Evolutionary conservation across 1,140 invertebrate genomes (phyloP).

Genomic region (Hylaeus anthracinus): DNA sequence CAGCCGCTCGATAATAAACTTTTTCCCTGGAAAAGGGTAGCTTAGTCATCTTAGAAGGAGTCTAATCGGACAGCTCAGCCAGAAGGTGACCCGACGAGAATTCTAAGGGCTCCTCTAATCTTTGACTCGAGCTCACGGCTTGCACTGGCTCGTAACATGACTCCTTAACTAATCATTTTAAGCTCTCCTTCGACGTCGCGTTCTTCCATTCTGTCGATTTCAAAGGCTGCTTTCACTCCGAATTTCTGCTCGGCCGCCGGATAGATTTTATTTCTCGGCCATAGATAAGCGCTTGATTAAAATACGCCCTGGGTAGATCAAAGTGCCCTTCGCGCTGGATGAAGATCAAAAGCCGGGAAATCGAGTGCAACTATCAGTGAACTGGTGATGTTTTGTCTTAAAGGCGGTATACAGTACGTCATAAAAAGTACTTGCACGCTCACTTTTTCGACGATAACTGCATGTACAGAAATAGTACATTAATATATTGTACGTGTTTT

Average conservation of each 20-base stretch:
- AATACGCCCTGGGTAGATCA: not conserved
- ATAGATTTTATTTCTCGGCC: conserved; percentile 18
- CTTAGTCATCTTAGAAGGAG: conserved; percentile 62
- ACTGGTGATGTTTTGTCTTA: too few species aligned
- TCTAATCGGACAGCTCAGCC: not conserved
- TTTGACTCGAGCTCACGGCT: not conserved
- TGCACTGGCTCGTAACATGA: conserved; percentile 38
- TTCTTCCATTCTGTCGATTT: conserved; percentile 16
- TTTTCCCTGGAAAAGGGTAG: conserved; percentile 51
- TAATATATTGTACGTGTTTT: too few species aligned
- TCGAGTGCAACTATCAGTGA: not conserved
- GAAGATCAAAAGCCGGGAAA: too few species aligned
- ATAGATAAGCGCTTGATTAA: not conserved
- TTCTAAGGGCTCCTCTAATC: conserved; percentile 67
- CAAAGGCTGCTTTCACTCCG: conserved; percentile 34
- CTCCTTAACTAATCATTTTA: conserved; percentile 49
- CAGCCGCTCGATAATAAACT: conserved; percentile 62
- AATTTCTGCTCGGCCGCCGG: not conserved
- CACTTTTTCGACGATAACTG: too few species aligned
- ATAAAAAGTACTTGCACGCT: too few species aligned
- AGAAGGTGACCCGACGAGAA: conserved; percentile 35
- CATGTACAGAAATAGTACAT: too few species aligned
- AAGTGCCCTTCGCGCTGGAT: not conserved
- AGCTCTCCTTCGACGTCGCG: not conserved
- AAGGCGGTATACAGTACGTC: too few species aligned